These are phyloP conservation scores for Andrena trimmerana DNA, from an alignment of 2,888 invertebrate genomes.

Conservation along the genomic window DNA sequence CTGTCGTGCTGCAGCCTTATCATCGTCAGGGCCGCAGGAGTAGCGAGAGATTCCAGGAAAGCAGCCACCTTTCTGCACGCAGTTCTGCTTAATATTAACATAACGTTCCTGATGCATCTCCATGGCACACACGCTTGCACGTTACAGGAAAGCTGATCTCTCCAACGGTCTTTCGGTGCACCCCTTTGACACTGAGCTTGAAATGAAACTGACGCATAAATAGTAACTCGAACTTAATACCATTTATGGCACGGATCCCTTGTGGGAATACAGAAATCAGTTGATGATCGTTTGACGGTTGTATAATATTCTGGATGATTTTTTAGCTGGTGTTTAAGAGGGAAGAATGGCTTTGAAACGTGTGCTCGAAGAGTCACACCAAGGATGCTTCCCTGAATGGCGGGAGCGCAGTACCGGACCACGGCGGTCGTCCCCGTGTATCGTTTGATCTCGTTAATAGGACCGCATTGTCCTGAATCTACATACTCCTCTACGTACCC, in stretches of 20 bases:
- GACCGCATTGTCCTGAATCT: conserved; percentile 80
- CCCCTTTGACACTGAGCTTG: neutral
- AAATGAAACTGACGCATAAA: neutral
- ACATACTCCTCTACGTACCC: conserved; percentile 75
- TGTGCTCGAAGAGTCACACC: conserved; percentile 8
- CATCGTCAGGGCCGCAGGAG: conserved; percentile 77
- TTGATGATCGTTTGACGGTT: neutral
- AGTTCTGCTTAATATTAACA: conserved; percentile 53
- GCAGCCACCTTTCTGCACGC: conserved; percentile 38
- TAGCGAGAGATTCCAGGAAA: conserved; percentile 54
- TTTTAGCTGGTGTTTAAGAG: neutral
- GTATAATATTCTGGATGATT: neutral
- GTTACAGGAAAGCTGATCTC: neutral
- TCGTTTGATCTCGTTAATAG: conserved; percentile 82
- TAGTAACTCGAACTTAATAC: neutral
- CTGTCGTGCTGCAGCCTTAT: conserved; percentile 75
- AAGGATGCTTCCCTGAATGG: conserved; percentile 73
- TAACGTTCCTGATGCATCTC: conserved; percentile 43
- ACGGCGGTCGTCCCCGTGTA: conserved; percentile 78
- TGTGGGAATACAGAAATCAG: neutral
- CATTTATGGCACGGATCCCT: neutral
- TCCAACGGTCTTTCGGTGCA: neutral
- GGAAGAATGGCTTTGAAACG: neutral
- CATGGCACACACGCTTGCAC: neutral
- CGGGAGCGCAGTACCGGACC: conserved; percentile 75